Conservation (phyloP, 1,140 invertebrate genomes). For the Procambarus virginalis region DNA sequence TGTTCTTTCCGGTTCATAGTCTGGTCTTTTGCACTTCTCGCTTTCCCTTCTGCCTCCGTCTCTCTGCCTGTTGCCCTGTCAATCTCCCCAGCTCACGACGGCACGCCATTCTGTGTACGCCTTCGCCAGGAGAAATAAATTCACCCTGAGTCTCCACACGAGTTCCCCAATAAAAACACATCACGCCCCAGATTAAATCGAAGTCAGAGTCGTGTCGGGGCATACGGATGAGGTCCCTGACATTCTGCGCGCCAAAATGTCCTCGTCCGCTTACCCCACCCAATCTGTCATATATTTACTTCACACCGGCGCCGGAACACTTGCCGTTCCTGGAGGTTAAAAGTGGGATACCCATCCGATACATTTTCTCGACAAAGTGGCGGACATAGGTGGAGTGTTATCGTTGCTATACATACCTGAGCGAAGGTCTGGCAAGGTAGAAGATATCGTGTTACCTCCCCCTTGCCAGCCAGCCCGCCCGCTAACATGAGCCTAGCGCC, state of each 20-base stretch:
- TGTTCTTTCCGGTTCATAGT: not conserved
- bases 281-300: not conserved
- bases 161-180: not conserved
- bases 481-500: not conserved
- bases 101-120: not conserved
- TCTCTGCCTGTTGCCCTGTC: constrained; percentile 29
- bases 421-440: no score
- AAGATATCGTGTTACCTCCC: no score
- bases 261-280: no score
- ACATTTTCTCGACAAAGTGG: no score
- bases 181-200: not conserved
- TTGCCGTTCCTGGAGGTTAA: no score
- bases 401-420: not conserved
- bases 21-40: not conserved
- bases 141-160: not conserved
- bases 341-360: no score
- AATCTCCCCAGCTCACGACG: not conserved
- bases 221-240: not conserved
- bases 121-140: not conserved
- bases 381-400: not conserved
- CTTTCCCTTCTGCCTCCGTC: not conserved
- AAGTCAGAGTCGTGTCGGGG: not conserved
- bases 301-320: no score
- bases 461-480: no score
- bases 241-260: not conserved